Evolutionary conservation across 2,797 vertebrate species (phyloP), one percentile per base, ranked within the genome.

Genomic region (Myotis findleyi): DNA sequence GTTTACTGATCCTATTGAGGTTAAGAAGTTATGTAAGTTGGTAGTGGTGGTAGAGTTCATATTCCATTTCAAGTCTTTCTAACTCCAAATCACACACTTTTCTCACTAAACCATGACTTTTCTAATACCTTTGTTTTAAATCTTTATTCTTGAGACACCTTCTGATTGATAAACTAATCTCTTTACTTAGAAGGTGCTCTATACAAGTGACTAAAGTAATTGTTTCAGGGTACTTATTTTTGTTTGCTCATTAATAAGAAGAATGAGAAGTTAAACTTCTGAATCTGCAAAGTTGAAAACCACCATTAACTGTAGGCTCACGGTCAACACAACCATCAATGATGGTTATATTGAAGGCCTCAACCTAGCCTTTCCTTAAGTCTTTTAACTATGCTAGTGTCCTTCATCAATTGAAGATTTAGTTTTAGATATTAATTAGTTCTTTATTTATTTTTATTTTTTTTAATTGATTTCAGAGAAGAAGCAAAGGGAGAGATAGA

Each of bases 211-310:
- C 49, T 53, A 53, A 27, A 73, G 81, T 82, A 18, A 81, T 77
- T 75, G 36, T 71, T 95, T 83, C 36, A 75, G 57, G 5, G 7
- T 14, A 49, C 38, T 83, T 87, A 27, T 21, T 79, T 68, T 23
- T 84, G 38, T 82, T 73, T 81, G 23, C 68, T 92, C 62, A 23
- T 76, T 87, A 92, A 62, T 30, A 77, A 66, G 33, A 81, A 91
- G 68, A 68, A 91, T 73, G 53, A 84, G 76, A 90, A 83, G 57
- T 92, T 92, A 51, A 79, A 84, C 27, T 81, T 87, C 59, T 10
- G 17, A 85, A 79, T 77, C 49, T 87, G 8, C 47, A 62, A 53
- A 93, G 55, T 55, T 77, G 47, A 92, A 81, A 41, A 87, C 51
- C 41, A 33, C n/a, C 16, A 12, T 64, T 30, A 79, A 64, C 41